phyloP scores from a whole-genome alignment of 2,797 vertebrate genomes.

The Pangasius larnaudii region DNA sequence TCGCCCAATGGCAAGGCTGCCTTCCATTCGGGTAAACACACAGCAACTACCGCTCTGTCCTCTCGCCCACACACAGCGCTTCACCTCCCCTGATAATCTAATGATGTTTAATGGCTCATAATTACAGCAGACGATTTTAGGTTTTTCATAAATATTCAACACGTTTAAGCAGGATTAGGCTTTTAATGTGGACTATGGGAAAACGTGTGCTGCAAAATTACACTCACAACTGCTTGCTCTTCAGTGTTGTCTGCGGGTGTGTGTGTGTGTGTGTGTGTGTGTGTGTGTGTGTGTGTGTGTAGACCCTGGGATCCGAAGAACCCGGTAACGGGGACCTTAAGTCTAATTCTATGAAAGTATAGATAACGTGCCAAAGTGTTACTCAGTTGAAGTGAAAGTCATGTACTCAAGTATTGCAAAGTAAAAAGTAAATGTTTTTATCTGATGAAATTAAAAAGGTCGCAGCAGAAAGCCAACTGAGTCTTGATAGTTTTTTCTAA shows the following conservation, averaged over 20 bases:
- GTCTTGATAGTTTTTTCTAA: not conserved
- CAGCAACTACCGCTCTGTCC: not conserved
- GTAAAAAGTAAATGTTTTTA: not conserved
- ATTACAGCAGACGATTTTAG: not conserved
- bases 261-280: not conserved
- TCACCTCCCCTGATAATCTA: not conserved
- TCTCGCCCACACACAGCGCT: not conserved
- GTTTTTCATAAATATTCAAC: not conserved
- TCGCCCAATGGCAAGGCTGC: not conserved
- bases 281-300: not conserved
- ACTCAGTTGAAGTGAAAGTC: not conserved
- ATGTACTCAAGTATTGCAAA: not conserved
- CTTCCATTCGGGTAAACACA: not conserved
- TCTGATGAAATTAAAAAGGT: not conserved
- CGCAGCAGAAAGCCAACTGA: not conserved
- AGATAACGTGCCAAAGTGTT: not conserved
- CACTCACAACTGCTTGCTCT: not conserved
- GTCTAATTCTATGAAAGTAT: not conserved
- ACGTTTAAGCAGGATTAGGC: not conserved
- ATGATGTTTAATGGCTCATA: constrained; percentile 18
- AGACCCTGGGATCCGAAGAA: not conserved
- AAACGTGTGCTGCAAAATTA: not conserved
- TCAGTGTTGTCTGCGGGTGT: not conserved
- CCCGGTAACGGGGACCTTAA: not conserved
- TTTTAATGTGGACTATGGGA: not conserved